Conservation (phyloP, 2,888 invertebrate genomes). For the Stenichneumon culpator region DNA sequence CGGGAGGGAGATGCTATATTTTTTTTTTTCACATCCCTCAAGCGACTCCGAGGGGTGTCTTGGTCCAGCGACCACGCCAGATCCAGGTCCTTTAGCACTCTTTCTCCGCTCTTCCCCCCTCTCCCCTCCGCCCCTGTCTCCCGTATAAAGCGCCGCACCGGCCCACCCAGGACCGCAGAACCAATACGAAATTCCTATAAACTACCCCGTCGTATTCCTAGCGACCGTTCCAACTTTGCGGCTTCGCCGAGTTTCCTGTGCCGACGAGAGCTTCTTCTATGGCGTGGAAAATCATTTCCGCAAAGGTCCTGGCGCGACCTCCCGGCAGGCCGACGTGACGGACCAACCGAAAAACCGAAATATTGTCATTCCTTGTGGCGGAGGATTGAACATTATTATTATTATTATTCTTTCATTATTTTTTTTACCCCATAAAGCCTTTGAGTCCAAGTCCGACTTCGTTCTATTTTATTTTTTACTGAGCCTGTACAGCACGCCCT, state of each 20-base stretch:
- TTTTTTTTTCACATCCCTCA: slow-evolving; percentile 63
- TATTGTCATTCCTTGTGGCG: slow-evolving; percentile 45
- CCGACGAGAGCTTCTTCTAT: slow-evolving; percentile 38
- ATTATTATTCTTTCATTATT: background rate
- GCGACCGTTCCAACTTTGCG: slow-evolving; percentile 52
- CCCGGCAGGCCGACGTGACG: background rate
- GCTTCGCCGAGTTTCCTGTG: slow-evolving; percentile 49
- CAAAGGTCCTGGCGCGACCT: slow-evolving; percentile 22
- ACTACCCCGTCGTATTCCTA: slow-evolving; percentile 55
- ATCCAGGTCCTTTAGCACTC: slow-evolving; percentile 54
- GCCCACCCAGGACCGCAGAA: slow-evolving; percentile 42
- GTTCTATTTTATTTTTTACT: background rate
- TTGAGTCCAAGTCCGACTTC: background rate
- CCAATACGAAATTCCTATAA: slow-evolving; percentile 63
- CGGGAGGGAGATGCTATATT: slow-evolving; percentile 43
- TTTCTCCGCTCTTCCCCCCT: slow-evolving; percentile 11
- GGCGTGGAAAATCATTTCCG: slow-evolving; percentile 68
- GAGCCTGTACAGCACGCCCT: background rate
- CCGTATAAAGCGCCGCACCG: slow-evolving; percentile 38
- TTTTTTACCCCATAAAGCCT: too few species aligned
- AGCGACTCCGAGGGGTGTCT: slow-evolving; percentile 74
- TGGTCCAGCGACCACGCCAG: slow-evolving; percentile 76
- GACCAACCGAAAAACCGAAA: slow-evolving; percentile 49
- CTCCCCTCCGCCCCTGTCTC: slow-evolving; percentile 26
- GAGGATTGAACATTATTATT: slow-evolving; percentile 31